phyloP scores from a whole-genome alignment of 2,113 vertebrate species.

The Trematocara unimaculatum region DNA sequence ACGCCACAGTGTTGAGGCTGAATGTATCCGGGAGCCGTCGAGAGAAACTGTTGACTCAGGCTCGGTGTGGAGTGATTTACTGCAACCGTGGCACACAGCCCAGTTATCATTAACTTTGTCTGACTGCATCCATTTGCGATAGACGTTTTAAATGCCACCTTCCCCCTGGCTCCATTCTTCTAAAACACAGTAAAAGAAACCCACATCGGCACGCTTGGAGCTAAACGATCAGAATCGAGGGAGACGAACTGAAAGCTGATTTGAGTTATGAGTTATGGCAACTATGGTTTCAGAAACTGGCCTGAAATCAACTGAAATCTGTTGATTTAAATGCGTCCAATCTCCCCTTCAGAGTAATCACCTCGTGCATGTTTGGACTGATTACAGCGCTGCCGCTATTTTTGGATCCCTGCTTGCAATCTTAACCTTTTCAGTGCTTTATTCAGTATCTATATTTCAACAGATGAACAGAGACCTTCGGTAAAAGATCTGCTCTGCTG shows the following conservation, averaged over 20 bases:
- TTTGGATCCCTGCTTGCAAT: neutral
- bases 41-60: slow-evolving; percentile 13
- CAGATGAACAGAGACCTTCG: neutral
- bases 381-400: neutral
- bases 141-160: neutral
- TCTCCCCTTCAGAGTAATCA: neutral
- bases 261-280: no score
- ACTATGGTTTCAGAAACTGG: neutral
- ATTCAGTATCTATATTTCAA: neutral
- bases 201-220: neutral
- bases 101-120: neutral
- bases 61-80: neutral
- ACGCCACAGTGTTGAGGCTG: neutral
- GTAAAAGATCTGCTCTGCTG: fast-evolving
- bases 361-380: neutral
- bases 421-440: neutral
- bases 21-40: neutral
- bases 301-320: neutral
- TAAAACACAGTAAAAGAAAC: neutral
- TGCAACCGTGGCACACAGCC: neutral
- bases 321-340: neutral
- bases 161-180: neutral
- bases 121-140: neutral
- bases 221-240: neutral
- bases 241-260: neutral